Evolutionary conservation across 2,888 invertebrate genomes (phyloP).

Genomic region (Eretmocerus hayati): DNA sequence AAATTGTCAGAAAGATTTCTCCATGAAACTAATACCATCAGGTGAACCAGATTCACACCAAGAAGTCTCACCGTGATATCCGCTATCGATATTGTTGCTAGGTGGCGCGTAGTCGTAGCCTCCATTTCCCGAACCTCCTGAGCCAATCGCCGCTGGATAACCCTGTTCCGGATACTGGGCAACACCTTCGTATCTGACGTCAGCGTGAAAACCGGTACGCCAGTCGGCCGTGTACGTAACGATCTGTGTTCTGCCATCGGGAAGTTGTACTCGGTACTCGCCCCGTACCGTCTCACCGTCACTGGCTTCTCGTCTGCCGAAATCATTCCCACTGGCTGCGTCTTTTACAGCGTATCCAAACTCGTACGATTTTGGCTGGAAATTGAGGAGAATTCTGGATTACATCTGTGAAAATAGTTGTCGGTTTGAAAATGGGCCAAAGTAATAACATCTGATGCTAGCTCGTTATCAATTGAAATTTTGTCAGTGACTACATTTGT

Average conservation of each 20-base stretch:
- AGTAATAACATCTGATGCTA: too few species aligned
- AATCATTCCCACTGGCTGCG: constrained; percentile 66
- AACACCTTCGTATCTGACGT: constrained; percentile 67
- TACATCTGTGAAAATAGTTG: too few species aligned
- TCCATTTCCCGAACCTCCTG: not conserved
- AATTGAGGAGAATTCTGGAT: too few species aligned
- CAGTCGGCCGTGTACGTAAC: constrained; percentile 75
- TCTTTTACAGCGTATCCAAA: constrained; percentile 76
- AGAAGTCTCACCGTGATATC: constrained; percentile 27
- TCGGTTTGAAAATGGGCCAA: too few species aligned
- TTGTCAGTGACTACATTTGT: too few species aligned
- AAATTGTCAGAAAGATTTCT: too few species aligned
- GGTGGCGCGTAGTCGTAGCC: not conserved
- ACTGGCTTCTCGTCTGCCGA: constrained; percentile 62
- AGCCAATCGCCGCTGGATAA: constrained; percentile 25
- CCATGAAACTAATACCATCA: too few species aligned
- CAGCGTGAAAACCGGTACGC: constrained; percentile 73
- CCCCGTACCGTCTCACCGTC: constrained; percentile 65
- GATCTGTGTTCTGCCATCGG: constrained; percentile 59
- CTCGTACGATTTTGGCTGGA: constrained; percentile 67
- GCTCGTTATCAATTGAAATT: too few species aligned
- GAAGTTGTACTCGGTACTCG: constrained; percentile 56
- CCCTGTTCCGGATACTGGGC: constrained; percentile 56
- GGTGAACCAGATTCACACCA: too few species aligned
- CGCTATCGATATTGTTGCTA: constrained; percentile 13